These are phyloP conservation scores for Cyanocitta stelleri DNA, from an alignment of 2,113 vertebrate species.

Conservation along the genomic window DNA sequence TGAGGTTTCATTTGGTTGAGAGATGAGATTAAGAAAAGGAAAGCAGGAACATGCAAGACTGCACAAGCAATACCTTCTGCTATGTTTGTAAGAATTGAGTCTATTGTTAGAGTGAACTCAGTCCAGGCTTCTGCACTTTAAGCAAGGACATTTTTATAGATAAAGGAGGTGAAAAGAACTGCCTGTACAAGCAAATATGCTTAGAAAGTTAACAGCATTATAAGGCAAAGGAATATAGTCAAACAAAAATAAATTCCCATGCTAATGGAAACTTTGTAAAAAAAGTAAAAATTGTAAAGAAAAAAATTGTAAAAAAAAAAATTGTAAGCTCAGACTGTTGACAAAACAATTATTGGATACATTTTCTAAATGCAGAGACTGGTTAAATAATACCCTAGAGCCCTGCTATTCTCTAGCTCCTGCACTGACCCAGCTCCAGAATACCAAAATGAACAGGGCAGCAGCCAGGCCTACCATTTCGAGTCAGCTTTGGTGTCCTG, in stretches of 20 bases:
- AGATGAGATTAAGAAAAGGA: neutral
- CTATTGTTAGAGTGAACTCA: neutral
- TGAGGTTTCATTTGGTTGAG: neutral
- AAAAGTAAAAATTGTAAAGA: too few species aligned
- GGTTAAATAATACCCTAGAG: neutral
- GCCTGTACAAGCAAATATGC: neutral
- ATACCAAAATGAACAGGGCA: neutral
- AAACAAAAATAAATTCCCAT: neutral
- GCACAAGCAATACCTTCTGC: neutral
- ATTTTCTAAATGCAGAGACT: neutral
- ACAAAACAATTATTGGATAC: neutral
- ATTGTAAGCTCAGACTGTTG: neutral
- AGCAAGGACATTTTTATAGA: neutral
- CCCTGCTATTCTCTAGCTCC: neutral
- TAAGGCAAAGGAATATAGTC: neutral
- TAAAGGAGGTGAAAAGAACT: neutral
- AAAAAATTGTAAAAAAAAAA: too few species aligned
- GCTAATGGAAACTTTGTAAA: neutral
- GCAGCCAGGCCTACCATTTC: conserved; percentile 80
- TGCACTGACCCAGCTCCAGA: neutral
- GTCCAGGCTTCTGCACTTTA: neutral
- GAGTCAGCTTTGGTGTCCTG: conserved; percentile 84
- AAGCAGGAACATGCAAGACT: neutral
- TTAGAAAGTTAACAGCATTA: neutral
- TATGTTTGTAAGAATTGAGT: neutral